These are phyloP conservation scores for Drosophila stalkeri DNA, from an alignment of 2,888 invertebrate species.

Conservation along the genomic window DNA sequence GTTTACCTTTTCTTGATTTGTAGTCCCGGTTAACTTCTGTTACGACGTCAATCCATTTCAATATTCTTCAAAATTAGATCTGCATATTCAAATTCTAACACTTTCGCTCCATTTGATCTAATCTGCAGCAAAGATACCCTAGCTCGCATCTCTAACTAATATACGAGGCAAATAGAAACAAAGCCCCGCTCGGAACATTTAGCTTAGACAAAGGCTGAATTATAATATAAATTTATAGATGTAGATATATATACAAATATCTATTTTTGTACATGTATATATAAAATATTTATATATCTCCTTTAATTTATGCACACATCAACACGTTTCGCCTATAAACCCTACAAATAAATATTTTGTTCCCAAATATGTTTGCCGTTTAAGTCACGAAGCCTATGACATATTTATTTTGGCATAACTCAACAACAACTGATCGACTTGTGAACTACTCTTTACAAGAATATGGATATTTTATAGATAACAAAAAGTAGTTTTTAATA, in stretches of 20 bases:
- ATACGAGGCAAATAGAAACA: constrained; percentile 22
- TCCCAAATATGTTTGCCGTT: constrained; percentile 27
- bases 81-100: background rate
- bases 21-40: background rate
- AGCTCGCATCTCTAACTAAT: constrained; percentile 22
- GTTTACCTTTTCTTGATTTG: background rate
- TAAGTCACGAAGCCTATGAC: constrained; percentile 20
- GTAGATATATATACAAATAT: constrained; percentile 21
- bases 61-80: background rate
- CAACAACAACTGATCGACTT: background rate
- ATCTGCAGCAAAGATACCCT: background rate
- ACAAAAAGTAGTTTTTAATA: background rate
- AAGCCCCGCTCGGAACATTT: constrained; percentile 36
- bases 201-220: constrained; percentile 25
- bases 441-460: background rate
- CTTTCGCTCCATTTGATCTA: constrained; percentile 14
- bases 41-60: background rate
- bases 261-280: constrained; percentile 28
- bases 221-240: constrained; percentile 27
- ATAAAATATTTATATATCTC: constrained; percentile 27
- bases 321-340: constrained; percentile 57
- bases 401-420: constrained; percentile 13
- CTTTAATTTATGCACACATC: constrained; percentile 46
- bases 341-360: constrained; percentile 18
- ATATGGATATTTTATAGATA: background rate